Base-by-base conservation (phyloP, 30 jellyfish, hydroid and myxozoan species). In the Hydractinia echinata region DNA sequence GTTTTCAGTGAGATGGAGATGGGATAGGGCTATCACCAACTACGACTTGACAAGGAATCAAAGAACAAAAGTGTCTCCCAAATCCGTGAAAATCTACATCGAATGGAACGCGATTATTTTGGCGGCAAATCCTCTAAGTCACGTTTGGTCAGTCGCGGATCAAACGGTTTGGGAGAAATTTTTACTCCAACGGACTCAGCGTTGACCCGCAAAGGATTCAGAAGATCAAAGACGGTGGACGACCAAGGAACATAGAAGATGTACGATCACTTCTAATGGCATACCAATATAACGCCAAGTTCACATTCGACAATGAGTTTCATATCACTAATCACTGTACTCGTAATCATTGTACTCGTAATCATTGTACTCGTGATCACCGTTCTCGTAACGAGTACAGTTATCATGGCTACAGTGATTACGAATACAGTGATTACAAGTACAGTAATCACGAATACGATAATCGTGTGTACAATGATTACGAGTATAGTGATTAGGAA, bases 21-120 rank as follows among this genome's bases (percentile, higher is more conserved):
- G 83, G 83, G 83, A 11, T 73, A 81, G 83, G 78, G 83, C 21
- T 73, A n/a, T 39, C 77, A 73, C 77, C 76, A 73, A 4, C 83
- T 73, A 21, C n/a, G 14, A 20, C 78, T 15, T 10, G 78, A 67
- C 50, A 48, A 67, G 11, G 78, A 15, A 13, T 13, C 78, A 15
- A 67, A 67, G 50, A 20, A 67, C 20, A 67, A 67, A 48, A 67
- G 78, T 48, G 21, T 67, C 1, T 67, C 4, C 78, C 78, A 67
- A 48, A 30, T 30, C 44, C 44, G 2, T 30, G 44, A 30, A 30
- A 30, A 30, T 30, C 44, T 30, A 30, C 44, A 67, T 4, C 19
- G 78, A 20, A 67, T 67, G 78, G 50, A 67, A 15, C 78, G 78
- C 21, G 14, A 1, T 2, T 67, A 67, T 48, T 67, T 67, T 21